These are phyloP conservation scores for Ophion slaviceki DNA, from an alignment of 2,888 invertebrate species.

Conservation along the genomic window DNA sequence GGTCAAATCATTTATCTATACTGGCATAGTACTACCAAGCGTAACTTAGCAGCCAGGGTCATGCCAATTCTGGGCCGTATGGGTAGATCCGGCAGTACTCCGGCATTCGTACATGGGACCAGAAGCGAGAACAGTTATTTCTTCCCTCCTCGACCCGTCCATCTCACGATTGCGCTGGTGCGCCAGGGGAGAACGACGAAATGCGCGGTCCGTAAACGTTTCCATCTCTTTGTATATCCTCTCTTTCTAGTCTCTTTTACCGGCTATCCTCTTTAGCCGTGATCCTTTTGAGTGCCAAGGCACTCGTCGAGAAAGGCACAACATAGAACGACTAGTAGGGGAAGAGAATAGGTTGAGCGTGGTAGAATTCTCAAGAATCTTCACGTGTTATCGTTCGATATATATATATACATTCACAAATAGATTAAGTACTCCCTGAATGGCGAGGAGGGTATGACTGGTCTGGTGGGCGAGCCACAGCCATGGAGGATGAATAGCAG, in stretches of 20 bases:
- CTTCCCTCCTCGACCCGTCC: conserved; percentile 30
- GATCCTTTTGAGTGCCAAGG: background rate
- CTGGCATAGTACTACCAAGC: too few species aligned
- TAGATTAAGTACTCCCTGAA: conserved; percentile 16
- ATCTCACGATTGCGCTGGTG: conserved; percentile 23
- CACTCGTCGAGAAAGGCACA: conserved; percentile 4
- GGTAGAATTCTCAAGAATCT: conserved; percentile 41
- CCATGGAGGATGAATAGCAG: conserved; percentile 51
- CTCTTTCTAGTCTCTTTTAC: background rate
- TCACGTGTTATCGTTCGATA: conserved; percentile 15
- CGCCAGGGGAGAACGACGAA: conserved; percentile 31
- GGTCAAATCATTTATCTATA: too few species aligned
- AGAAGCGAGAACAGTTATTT: too few species aligned
- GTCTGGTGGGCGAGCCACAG: conserved; percentile 34
- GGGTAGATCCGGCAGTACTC: too few species aligned
- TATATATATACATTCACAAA: conserved; percentile 17
- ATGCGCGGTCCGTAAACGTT: conserved; percentile 17
- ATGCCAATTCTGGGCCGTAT: too few species aligned
- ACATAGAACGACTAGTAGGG: background rate
- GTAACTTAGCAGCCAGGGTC: too few species aligned
- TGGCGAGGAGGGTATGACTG: background rate
- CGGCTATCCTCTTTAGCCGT: conserved; percentile 6
- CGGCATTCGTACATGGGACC: too few species aligned
- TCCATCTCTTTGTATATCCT: background rate
- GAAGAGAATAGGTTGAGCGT: conserved; percentile 46